Base-by-base conservation (phyloP, 2,888 invertebrate genomes). In the Drosophila nr. perissopoda region DNA sequence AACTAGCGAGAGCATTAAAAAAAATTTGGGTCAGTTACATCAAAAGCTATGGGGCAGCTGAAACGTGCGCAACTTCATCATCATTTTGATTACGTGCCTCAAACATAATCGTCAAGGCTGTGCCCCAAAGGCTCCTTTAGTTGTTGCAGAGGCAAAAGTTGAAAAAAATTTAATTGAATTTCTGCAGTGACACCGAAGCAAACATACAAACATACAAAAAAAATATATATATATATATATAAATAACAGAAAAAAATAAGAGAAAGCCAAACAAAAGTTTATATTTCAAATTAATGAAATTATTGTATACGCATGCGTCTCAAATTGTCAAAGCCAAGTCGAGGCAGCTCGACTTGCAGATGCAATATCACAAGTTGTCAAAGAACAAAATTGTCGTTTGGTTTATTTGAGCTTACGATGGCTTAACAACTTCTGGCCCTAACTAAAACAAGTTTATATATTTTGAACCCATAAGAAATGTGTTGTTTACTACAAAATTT, bases 151-250 rank as follows among this genome's bases (percentile, higher is more conserved):
- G 25, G 74, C 78, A 81, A 78, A 82, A 86, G 83, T 82, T 86
- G 84, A 88, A 88, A 87, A 80, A 87, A 86, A 86, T 89, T 91
- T 91, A 90, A 90, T 91, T 91, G 90, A 87, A 90, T 90, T 90
- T 90, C 89, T 90, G 79, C 84, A 78, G 82, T 80, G 75, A 78
- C 83, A 83, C 66, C 78, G 60, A 65, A 42, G 56, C 71, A 29
- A 71, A 54, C 40, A 62, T 34, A 59, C 51, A 60, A 65, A 57
- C 40, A 18, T 29, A 61, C 16, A 33, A 36, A 52, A 36, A 29
- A 58, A 54, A 31, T 10, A 10, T 1, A 33, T 33, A 11, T 11
- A 33, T 33, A 31, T 2, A 31, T 10, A 31, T 31, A 52, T 66
- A 40, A 48, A 49, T 11, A 18, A 29, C 29, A 53, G 54, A 48